Conservation (phyloP, 2,113 vertebrate genomes). For the Eolophus roseicapilla region DNA sequence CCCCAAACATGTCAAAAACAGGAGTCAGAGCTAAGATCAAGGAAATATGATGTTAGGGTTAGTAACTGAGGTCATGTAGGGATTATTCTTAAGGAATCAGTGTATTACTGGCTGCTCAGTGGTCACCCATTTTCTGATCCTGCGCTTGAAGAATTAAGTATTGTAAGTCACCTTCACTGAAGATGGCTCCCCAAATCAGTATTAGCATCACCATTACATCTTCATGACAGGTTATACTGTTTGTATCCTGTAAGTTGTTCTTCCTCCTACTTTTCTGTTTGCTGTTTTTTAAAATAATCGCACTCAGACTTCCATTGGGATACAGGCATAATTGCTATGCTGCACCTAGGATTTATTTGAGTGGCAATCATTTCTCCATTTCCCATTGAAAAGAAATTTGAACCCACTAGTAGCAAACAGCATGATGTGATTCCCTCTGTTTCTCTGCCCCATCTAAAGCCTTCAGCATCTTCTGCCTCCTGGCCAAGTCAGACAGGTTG, state of each 20-base stretch:
- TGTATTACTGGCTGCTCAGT: not conserved
- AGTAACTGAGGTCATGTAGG: rapidly evolving
- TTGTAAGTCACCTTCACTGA: not conserved
- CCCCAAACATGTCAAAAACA: not conserved
- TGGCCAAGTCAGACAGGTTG: not conserved
- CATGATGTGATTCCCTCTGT: not conserved
- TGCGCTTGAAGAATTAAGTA: not conserved
- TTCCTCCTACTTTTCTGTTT: not conserved
- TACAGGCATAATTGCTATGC: not conserved
- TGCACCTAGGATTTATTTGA: not conserved
- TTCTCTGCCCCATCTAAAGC: rapidly evolving
- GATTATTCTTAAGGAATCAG: not conserved
- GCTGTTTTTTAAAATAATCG: not conserved
- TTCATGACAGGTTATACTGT: not conserved
- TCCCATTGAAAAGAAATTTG: not conserved
- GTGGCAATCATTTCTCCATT: not conserved
- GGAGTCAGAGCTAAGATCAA: not conserved
- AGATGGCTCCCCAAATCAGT: not conserved
- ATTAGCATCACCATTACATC: not conserved
- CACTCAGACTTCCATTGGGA: not conserved
- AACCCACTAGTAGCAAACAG: not conserved
- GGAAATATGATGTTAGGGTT: not conserved
- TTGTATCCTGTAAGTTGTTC: not conserved
- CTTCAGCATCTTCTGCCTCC: not conserved
- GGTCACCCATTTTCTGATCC: not conserved